Evolutionary conservation across 1,140 invertebrate species (phyloP).

Genomic region (Cyrtorhinus lividipennis): DNA sequence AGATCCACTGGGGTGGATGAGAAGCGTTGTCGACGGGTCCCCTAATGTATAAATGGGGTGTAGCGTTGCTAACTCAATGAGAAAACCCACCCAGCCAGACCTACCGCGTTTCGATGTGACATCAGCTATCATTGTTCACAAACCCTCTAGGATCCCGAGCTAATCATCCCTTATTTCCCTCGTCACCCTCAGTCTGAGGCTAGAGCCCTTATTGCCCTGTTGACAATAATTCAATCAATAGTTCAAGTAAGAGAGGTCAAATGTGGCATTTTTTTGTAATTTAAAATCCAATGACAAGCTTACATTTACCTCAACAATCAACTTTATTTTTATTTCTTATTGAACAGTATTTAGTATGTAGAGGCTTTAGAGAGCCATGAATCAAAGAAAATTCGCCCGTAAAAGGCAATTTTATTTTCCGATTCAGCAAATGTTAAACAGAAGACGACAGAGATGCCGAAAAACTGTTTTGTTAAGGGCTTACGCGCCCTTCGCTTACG

Average conservation of each 20-base stretch:
- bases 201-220: too few species aligned
- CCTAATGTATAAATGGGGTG: neutral
- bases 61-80: constrained; percentile 2
- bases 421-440: neutral
- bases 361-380: too few species aligned
- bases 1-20: neutral
- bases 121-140: constrained; percentile 6
- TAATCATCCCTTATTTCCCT: neutral
- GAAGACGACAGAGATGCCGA: neutral
- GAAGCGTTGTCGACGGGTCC: neutral
- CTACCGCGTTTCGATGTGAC: neutral
- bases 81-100: neutral
- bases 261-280: too few species aligned
- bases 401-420: too few species aligned
- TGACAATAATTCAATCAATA: too few species aligned
- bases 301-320: too few species aligned
- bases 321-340: too few species aligned
- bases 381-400: too few species aligned
- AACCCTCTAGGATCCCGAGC: neutral
- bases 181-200: neutral
- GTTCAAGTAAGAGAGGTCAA: too few species aligned
- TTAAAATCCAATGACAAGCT: too few species aligned
- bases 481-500: neutral
- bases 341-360: too few species aligned
- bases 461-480: neutral